phyloP scores from a whole-genome alignment of 2,113 vertebrate species.

The Perognathus longimembris region DNA sequence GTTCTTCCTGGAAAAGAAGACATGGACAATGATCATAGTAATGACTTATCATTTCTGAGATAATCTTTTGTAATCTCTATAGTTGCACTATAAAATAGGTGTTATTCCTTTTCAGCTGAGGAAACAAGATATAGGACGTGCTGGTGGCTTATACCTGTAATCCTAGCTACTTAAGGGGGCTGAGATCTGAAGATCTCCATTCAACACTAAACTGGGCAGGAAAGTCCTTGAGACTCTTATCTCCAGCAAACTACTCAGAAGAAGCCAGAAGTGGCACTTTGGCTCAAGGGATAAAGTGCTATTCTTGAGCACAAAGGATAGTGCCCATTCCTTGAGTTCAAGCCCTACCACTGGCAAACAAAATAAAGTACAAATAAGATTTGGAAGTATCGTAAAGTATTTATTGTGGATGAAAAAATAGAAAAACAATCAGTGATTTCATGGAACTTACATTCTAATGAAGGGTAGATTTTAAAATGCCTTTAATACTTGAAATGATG shows the following conservation, averaged over 20 bases:
- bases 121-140: not conserved
- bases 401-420: constrained; percentile 21
- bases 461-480: not conserved
- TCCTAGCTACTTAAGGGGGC: too few species aligned
- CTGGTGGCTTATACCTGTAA: too few species aligned
- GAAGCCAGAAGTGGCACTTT: too few species aligned
- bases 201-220: too few species aligned
- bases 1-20: not conserved
- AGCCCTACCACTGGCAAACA: too few species aligned
- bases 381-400: not conserved
- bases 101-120: not conserved
- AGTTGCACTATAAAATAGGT: not conserved
- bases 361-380: not conserved
- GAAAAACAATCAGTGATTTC: not conserved
- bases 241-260: too few species aligned
- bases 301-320: too few species aligned
- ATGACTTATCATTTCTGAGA: not conserved
- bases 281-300: too few species aligned
- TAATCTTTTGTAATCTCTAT: not conserved
- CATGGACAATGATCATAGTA: not conserved
- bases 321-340: too few species aligned
- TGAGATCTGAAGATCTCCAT: too few species aligned
- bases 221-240: too few species aligned
- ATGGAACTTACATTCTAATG: not conserved
- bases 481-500: not conserved